Base-by-base conservation (phyloP, 92 coral and sea anemone species). In the Heliopora coerulea region DNA sequence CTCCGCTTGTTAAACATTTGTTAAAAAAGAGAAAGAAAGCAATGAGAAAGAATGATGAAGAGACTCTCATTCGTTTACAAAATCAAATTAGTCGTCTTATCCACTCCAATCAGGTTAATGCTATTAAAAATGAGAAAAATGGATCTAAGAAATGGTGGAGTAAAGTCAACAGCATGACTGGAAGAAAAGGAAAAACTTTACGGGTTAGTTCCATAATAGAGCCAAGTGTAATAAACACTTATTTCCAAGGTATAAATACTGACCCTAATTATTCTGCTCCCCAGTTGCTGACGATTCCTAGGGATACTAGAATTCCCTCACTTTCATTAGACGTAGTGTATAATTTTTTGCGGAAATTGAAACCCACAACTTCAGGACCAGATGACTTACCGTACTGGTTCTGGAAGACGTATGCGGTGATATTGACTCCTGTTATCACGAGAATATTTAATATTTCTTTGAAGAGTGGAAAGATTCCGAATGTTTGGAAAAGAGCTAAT, bases 111-210 rank as follows among this genome's bases (percentile, higher is more conserved):
- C 83, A 79, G 31, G 60, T 79, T 32, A 56, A 77, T 23, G 83
- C 83, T 1, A 78, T 68, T 10, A 13, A 32, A 37, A 18, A 68
- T 44, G 68, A 79, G 28, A 49, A 28, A 39, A 54, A 56, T 17
- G 88, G 76, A 26, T 19, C 87, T 20, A 86, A 54, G 48, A 41
- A 33, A 41, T 85, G 88, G 89, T 86, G 86, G 84, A 19, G 58
- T 18, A 82, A 79, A 28, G 65, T 78, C 3, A 73, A 86, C 54
- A 39, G 64, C 46, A 73, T 86, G 26, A 83, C 91, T 25, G 87
- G 85, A 23, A 65, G 83, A 32, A 73, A 59, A 48, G 21, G 49
- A 0, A 26, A 39, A 1, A 40, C 31, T 31, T 23, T 26, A 28
- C 65, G 81, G 14, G 23, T 78, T 54, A 86, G 84, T 25, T 17